A percentile compares a stretch with the other conserved stretches of the same genome.
phyloP scores from a whole-genome alignment of 2,113 vertebrate species.

The Hyperoodon ampullatus region DNA sequence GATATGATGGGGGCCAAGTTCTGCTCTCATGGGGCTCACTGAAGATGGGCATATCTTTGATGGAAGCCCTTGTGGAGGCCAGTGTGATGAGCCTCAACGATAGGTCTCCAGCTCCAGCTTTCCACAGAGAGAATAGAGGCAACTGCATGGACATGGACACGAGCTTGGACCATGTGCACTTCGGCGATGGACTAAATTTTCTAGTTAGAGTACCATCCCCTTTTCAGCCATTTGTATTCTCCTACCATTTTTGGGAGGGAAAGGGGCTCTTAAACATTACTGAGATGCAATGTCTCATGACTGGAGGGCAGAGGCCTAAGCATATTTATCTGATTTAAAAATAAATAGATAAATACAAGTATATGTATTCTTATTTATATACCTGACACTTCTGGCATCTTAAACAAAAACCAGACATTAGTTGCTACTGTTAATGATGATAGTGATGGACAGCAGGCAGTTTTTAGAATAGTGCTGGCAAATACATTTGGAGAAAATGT shows the following conservation, averaged over 20 bases:
- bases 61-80: not conserved
- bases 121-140: not conserved
- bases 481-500: constrained; percentile 23
- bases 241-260: not conserved
- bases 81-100: not conserved
- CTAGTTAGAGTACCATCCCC: not conserved
- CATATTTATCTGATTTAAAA: not conserved
- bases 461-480: not conserved
- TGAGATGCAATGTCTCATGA: not conserved
- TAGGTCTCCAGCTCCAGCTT: not conserved
- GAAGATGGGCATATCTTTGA: not conserved
- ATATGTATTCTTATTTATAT: not conserved
- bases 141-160: not conserved
- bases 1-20: not conserved
- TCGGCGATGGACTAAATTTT: not conserved
- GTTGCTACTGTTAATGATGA: not conserved
- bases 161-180: not conserved
- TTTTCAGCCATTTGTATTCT: not conserved
- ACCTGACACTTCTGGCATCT: not conserved
- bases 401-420: not conserved
- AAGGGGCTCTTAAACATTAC: not conserved
- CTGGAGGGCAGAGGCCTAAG: not conserved
- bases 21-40: not conserved
- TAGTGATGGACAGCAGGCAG: not conserved
- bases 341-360: not conserved